Evolutionary conservation across 2,113 vertebrate species (phyloP).

Genomic region (Rhinichthys klamathensis): DNA sequence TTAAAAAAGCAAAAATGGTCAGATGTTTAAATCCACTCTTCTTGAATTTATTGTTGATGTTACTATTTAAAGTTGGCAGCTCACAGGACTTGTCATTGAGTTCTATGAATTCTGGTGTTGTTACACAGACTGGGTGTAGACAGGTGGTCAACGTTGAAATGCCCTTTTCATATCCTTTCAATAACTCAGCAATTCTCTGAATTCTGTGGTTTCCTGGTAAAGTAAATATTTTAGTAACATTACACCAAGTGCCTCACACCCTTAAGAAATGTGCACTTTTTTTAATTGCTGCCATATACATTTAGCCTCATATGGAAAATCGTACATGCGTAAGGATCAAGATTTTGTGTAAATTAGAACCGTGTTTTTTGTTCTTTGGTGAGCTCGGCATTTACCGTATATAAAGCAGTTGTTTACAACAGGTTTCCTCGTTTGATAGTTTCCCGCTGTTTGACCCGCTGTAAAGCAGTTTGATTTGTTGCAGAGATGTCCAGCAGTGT

Average conservation of each 20-base stretch:
- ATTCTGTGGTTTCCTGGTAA: conserved; percentile 35
- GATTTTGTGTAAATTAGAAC: background rate
- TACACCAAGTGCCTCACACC: conserved; percentile 36
- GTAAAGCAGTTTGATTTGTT: conserved; percentile 7
- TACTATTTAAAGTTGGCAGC: background rate
- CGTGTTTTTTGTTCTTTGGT: background rate
- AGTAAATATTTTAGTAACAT: conserved; percentile 42
- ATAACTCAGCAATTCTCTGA: conserved; percentile 35
- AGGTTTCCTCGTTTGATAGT: conserved; percentile 14
- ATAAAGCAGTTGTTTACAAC: conserved; percentile 21
- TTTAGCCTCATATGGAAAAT: background rate
- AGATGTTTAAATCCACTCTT: conserved; percentile 10
- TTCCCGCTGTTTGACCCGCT: conserved; percentile 26
- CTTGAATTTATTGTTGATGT: conserved; percentile 15
- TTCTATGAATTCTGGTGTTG: background rate
- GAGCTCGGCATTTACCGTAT: background rate
- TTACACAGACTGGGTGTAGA: background rate
- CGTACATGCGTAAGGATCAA: no score
- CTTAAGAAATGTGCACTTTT: conserved; percentile 15
- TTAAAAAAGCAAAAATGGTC: background rate
- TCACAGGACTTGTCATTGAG: background rate
- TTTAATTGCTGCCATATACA: conserved; percentile 2
- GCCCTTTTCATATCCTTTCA: conserved; percentile 46
- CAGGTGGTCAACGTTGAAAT: background rate
- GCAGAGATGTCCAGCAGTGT: conserved; percentile 13